Evolutionary conservation across 2,888 invertebrate species (phyloP).

Genomic region (Sabellastarte sp.): DNA sequence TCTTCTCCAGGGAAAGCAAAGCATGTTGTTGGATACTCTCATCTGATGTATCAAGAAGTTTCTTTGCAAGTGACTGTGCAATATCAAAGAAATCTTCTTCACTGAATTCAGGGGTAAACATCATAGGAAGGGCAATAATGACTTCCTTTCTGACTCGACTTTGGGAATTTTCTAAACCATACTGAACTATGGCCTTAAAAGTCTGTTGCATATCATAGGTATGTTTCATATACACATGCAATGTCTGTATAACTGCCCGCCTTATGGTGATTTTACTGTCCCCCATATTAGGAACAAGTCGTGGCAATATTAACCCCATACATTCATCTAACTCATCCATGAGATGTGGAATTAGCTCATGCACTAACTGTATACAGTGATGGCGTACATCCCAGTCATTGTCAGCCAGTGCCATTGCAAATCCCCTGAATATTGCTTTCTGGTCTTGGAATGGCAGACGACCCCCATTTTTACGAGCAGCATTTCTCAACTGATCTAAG

Average conservation of each 20-base stretch:
- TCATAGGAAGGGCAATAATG: conserved; percentile 56
- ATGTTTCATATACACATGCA: conserved; percentile 60
- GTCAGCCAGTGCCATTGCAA: conserved; percentile 58
- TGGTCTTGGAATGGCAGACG: conserved; percentile 48
- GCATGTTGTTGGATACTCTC: conserved; percentile 40
- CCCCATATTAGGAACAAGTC: conserved; percentile 56
- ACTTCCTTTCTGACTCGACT: conserved; percentile 54
- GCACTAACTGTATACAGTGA: conserved; percentile 57
- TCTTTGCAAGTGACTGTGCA: conserved; percentile 49
- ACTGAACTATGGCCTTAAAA: conserved; percentile 54
- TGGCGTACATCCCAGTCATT: conserved; percentile 61
- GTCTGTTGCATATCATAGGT: conserved; percentile 58
- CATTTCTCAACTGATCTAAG: conserved; percentile 50
- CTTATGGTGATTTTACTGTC: conserved; percentile 54
- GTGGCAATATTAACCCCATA: conserved; percentile 55
- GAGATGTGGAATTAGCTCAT: conserved; percentile 52
- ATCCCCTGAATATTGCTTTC: conserved; percentile 46
- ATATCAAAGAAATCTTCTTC: conserved; percentile 57
- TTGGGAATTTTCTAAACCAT: conserved; percentile 58
- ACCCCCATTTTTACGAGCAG: conserved; percentile 51
- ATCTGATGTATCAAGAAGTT: conserved; percentile 41
- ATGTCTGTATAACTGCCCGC: conserved; percentile 58
- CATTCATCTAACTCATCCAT: conserved; percentile 55
- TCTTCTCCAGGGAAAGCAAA: conserved; percentile 56
- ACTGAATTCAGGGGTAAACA: conserved; percentile 60